Evolutionary conservation across 2,797 vertebrate genomes (phyloP).

Genomic region (Emys orbicularis): DNA sequence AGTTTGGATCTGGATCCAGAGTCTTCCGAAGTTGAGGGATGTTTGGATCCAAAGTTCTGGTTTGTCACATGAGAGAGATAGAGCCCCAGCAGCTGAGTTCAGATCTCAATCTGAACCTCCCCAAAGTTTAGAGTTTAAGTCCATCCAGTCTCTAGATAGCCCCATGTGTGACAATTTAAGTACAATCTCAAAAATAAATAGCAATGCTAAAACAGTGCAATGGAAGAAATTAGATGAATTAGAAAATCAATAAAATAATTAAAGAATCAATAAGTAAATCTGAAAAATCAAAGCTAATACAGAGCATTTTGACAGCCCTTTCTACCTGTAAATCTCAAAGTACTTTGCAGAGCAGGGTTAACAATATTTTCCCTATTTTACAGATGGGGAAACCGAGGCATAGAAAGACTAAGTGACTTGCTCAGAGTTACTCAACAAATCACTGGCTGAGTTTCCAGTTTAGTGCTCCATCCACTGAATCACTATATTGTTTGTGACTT

Average conservation of each 20-base stretch:
- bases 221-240: background rate
- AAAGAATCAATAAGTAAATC: background rate
- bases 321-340: background rate
- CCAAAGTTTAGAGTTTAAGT: background rate
- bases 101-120: background rate
- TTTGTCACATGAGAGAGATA: background rate
- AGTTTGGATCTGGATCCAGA: background rate
- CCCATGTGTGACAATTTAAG: background rate
- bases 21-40: background rate
- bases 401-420: background rate
- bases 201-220: background rate
- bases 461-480: background rate
- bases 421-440: background rate
- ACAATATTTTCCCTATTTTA: background rate
- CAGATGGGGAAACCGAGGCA: background rate
- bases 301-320: background rate
- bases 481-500: background rate
- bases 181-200: background rate
- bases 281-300: background rate
- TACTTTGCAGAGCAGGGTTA: background rate
- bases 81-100: too few relatives aligned
- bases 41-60: background rate
- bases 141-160: background rate
- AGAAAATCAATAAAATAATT: background rate
- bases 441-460: background rate